A percentile compares a stretch with the other conserved stretches of the same genome.
Conservation (phyloP, 1,140 invertebrate genomes). For the Centruroides vittatus region DNA sequence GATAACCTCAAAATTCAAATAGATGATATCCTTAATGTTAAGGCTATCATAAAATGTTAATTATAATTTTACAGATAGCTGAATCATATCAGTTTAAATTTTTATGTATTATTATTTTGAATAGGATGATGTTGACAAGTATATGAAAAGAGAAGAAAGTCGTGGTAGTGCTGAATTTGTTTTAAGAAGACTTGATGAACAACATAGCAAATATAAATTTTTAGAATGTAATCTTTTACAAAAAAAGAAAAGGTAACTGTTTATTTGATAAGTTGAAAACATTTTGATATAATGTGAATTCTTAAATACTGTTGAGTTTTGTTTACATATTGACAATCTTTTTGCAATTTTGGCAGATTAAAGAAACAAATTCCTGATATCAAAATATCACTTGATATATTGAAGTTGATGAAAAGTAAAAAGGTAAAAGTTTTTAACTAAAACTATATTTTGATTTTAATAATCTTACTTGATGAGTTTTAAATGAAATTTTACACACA, state of each 20-base stretch:
- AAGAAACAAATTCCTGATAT: conserved; percentile 86
- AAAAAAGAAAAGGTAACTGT: conserved; percentile 50
- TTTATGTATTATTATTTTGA: conserved; percentile 16
- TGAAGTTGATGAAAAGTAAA: conserved; percentile 69
- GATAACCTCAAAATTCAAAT: too few species aligned
- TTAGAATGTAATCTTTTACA: conserved; percentile 82
- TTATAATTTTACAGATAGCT: neutral
- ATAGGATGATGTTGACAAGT: conserved; percentile 90
- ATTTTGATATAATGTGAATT: too few species aligned
- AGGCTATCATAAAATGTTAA: neutral
- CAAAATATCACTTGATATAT: conserved; percentile 78
- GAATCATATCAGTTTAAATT: neutral
- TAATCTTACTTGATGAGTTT: too few species aligned
- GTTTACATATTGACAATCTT: too few species aligned
- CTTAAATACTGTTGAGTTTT: too few species aligned
- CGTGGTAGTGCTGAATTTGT: conserved; percentile 64
- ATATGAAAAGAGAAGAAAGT: conserved; percentile 70
- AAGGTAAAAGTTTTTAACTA: conserved; percentile 37
- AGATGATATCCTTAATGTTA: too few species aligned
- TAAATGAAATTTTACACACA: too few species aligned
- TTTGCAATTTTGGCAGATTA: conserved; percentile 31
- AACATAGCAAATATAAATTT: conserved; percentile 90
- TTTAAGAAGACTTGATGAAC: conserved; percentile 70
- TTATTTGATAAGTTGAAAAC: neutral
- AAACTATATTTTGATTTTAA: too few species aligned